Conservation (phyloP, 2,888 invertebrate species). For the Stenodera caucasica region DNA sequence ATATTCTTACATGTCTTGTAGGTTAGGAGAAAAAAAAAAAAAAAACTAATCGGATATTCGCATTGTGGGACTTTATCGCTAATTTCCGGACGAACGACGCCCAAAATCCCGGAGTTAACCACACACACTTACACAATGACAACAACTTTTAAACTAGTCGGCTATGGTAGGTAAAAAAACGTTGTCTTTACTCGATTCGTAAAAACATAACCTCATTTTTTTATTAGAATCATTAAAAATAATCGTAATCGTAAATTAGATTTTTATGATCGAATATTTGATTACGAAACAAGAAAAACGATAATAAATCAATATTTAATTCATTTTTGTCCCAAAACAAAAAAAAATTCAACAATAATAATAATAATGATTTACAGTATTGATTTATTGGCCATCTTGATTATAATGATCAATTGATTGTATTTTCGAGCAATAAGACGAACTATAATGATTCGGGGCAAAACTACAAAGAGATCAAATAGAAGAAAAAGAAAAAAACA, state of each 20-base stretch:
- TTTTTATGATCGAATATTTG: background rate
- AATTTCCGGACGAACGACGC: constrained; percentile 44
- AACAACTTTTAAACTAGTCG: constrained; percentile 8
- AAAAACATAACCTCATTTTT: too few species aligned
- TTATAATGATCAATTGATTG: background rate
- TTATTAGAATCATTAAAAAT: background rate
- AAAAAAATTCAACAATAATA: too few species aligned
- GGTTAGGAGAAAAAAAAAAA: constrained; percentile 6
- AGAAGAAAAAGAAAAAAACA: background rate
- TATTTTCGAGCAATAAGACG: background rate
- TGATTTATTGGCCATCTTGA: background rate
- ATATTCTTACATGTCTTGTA: background rate
- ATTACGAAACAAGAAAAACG: background rate
- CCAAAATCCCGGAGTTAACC: constrained; percentile 21
- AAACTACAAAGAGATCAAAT: too few species aligned
- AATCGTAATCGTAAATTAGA: background rate
- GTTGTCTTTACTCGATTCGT: background rate
- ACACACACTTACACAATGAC: constrained; percentile 36
- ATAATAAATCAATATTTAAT: background rate
- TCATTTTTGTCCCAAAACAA: background rate
- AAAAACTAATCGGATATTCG: constrained; percentile 48
- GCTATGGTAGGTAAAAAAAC: background rate
- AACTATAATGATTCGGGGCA: too few species aligned
- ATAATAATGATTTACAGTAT: background rate
- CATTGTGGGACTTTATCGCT: constrained; percentile 45